Conservation (phyloP, 2,113 vertebrate genomes). For the Bubalus kerabau region DNA sequence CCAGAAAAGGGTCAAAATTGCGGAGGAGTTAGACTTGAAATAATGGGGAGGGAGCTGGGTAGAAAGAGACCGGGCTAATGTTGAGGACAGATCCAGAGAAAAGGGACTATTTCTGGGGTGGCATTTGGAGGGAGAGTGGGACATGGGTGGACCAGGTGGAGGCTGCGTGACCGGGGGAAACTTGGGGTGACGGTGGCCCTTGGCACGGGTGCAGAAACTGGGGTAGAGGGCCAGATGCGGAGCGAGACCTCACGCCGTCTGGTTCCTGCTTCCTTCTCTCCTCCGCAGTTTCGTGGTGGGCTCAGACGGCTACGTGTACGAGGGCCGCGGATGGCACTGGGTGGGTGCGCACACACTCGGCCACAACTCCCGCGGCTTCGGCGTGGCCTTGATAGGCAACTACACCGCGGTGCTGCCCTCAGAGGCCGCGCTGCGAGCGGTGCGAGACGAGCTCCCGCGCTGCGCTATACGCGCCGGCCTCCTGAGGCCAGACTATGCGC, state of each 20-base stretch:
- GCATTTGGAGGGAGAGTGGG: not conserved
- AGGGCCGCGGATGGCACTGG: constrained; percentile 90
- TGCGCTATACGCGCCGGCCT: constrained; percentile 77
- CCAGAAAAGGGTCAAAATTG: not conserved
- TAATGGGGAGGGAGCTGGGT: not conserved
- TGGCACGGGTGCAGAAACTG: not conserved
- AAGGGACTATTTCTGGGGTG: not conserved
- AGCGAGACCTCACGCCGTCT: fast-evolving
- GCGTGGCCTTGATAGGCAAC: constrained; percentile 87
- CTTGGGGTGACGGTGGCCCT: not conserved
- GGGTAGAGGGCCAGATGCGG: not conserved
- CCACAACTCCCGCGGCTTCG: constrained; percentile 87
- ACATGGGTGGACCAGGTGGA: not conserved
- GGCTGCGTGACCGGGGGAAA: not conserved
- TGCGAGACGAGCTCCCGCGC: constrained; percentile 79
- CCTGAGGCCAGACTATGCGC: constrained; percentile 74
- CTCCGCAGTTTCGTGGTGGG: constrained; percentile 88
- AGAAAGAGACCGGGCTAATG: not conserved
- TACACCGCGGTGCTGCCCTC: constrained; percentile 79
- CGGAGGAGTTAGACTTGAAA: not conserved
- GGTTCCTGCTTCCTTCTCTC: not conserved
- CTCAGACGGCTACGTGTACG: constrained; percentile 89
- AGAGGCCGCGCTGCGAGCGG: constrained; percentile 71
- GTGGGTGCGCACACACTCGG: constrained; percentile 89
- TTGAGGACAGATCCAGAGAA: not conserved